Evolutionary conservation across 2,888 invertebrate genomes (phyloP).

Genomic region (Agrochola lota): DNA sequence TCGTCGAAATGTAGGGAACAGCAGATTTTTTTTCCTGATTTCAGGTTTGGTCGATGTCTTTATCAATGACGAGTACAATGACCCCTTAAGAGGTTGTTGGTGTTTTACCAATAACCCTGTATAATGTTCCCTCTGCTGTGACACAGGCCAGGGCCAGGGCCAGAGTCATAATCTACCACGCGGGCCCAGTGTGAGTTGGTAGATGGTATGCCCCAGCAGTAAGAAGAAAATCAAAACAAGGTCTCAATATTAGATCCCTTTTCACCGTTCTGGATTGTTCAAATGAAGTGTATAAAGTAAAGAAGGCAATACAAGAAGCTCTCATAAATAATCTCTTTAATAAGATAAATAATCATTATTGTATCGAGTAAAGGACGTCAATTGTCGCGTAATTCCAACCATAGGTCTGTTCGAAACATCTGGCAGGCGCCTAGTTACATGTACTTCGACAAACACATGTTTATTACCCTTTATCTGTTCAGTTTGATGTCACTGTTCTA

Average conservation of each 20-base stretch:
- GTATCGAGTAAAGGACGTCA: background rate
- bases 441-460: constrained; percentile 23
- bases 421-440: constrained; percentile 30
- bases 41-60: no score
- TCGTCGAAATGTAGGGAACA: no score
- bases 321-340: background rate
- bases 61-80: no score
- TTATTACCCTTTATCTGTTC: constrained; percentile 35
- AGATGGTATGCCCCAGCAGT: background rate
- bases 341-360: background rate
- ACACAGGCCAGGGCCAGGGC: no score
- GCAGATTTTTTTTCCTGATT: no score
- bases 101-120: no score
- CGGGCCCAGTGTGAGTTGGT: no score
- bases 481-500: constrained; percentile 28
- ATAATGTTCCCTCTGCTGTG: no score
- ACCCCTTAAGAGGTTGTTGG: no score
- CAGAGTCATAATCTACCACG: no score
- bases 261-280: background rate
- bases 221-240: no score
- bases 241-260: no score
- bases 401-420: constrained; percentile 23
- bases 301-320: background rate
- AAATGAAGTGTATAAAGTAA: background rate
- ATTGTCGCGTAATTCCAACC: background rate